Evolutionary conservation across 2,797 vertebrate genomes (phyloP), one percentile per base, ranked within the genome.

Genomic region (Emys orbicularis): DNA sequence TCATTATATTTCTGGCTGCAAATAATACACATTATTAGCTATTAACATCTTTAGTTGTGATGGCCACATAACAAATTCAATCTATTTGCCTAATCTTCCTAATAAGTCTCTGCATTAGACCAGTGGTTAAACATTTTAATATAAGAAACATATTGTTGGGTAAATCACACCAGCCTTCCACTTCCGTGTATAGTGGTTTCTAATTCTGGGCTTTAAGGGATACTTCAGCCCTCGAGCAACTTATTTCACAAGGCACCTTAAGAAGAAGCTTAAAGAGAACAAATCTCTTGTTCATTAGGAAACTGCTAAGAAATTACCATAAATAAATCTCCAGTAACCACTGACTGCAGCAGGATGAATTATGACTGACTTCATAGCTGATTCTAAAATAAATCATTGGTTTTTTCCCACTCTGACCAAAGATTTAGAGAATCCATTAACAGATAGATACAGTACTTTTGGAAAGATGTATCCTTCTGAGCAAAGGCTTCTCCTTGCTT

Each of bases 71-170:
- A 76, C 57, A 96, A 96, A 95, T 84, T 68, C 44, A 84, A 95
- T 93, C 37, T 95, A 68, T 84, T 97, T 94, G 59, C 88, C 37
- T 94, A 84, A 95, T 95, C 54, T 90, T 92, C 86, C 89, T 90
- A 92, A 86, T 93, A 76, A n/a, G 74, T 79, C 52, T 90, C 56
- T 94, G 72, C 77, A 84, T 86, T 91, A 87, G 19, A 80, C 31
- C 77, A 89, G 23, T 52, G 49, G 16, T 68, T 95, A 85, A 56
- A 44, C 4, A 16, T 72, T 86, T 86, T 83, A 88, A 81, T 61
- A 68, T 52, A 93, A 87, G 87, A 31, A 81, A 87, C 52, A 6
- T 89, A 25, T 21, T 84, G 5, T 56, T 87, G 88, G 96, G 90
- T 59, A 81, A 88, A 96, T 90, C 29, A 90, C 86, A 96, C 34